These are phyloP conservation scores for Microtus agrestis DNA, from an alignment of 2,797 vertebrate species.

Conservation along the genomic window DNA sequence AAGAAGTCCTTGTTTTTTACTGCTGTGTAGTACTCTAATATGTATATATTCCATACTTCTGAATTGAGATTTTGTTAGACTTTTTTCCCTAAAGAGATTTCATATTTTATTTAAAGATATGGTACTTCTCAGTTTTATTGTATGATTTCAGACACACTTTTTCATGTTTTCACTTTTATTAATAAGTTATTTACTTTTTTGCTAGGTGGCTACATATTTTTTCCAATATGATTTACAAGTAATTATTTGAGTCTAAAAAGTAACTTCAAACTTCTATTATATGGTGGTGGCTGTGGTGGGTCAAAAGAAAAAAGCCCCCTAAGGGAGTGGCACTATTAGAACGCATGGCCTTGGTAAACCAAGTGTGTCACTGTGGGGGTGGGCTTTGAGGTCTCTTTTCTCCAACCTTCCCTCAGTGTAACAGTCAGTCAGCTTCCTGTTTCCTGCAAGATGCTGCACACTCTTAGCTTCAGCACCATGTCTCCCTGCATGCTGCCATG, in stretches of 20 bases:
- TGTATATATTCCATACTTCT: too few species aligned
- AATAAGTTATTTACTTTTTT: neutral
- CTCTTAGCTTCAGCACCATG: neutral
- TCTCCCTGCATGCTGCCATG: neutral
- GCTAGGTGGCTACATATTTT: neutral
- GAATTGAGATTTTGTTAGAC: neutral
- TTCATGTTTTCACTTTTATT: neutral
- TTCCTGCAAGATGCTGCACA: neutral
- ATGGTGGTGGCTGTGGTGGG: neutral
- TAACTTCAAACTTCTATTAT: constrained; percentile 35
- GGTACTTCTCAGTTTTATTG: constrained; percentile 1
- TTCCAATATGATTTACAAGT: neutral
- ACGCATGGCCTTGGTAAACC: too few species aligned
- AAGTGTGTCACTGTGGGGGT: too few species aligned
- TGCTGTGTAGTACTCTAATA: too few species aligned
- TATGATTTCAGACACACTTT: neutral
- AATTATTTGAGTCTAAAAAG: constrained; percentile 4
- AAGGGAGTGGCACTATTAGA: neutral
- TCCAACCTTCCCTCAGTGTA: too few species aligned
- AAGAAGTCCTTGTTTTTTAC: too few species aligned
- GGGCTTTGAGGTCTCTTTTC: too few species aligned
- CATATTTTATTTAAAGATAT: neutral
- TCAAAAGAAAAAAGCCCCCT: too few species aligned
- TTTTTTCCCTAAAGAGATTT: constrained; percentile 23
- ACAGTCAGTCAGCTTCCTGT: too few species aligned